These are phyloP conservation scores for Microctonus brassicae DNA, from an alignment of 2,888 invertebrate genomes.

Conservation along the genomic window DNA sequence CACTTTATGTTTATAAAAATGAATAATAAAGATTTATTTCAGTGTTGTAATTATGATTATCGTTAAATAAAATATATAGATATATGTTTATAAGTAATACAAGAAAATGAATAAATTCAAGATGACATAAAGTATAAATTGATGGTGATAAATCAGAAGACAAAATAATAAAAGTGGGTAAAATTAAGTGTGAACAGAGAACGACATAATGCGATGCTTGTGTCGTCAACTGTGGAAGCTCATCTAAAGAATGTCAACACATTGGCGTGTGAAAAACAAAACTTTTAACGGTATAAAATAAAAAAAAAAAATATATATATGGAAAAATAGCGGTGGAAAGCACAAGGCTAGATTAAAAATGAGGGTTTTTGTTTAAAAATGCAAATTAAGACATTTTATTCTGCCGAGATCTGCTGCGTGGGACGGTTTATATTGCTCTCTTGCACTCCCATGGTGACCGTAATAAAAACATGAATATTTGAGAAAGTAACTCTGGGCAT, in stretches of 20 bases:
- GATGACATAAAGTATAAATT: constrained; percentile 50
- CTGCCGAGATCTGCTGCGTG: constrained; percentile 48
- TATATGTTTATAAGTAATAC: neutral
- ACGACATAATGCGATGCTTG: constrained; percentile 3
- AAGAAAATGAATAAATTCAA: constrained; percentile 14
- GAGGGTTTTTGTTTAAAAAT: constrained; percentile 54
- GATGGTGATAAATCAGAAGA: constrained; percentile 53
- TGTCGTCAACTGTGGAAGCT: constrained; percentile 25
- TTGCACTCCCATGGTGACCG: constrained; percentile 36
- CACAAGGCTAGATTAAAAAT: constrained; percentile 44
- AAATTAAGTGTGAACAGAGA: constrained; percentile 32
- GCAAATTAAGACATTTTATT: constrained; percentile 61
- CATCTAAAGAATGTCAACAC: neutral
- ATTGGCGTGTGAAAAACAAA: constrained; percentile 11
- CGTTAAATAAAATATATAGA: neutral
- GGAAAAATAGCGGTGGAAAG: constrained; percentile 28
- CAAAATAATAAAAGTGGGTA: constrained; percentile 25
- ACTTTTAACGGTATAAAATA: constrained; percentile 15
- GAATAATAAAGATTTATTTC: neutral
- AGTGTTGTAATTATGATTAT: neutral
- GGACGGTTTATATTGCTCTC: constrained; percentile 39
- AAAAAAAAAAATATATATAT: constrained; percentile 20
- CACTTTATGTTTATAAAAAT: neutral
- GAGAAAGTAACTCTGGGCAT: constrained; percentile 28
- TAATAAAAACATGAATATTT: constrained; percentile 50